Conservation (phyloP, 1,140 invertebrate genomes). For the Pogonognathellus flavescens region DNA sequence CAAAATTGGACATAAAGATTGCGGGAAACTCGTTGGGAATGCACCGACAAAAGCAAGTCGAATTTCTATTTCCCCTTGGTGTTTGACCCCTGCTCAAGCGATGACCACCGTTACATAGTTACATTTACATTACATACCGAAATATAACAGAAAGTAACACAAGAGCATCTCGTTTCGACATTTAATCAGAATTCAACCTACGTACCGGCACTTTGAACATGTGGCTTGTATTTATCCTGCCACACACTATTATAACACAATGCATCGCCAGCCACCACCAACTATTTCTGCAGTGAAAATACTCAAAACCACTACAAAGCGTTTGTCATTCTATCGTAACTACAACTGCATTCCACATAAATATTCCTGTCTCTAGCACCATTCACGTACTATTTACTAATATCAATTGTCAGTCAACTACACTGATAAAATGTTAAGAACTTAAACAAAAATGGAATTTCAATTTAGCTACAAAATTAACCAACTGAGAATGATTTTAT, state of each 20-base stretch:
- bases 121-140: background rate
- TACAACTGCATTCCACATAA: constrained; percentile 41
- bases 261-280: constrained; percentile 16
- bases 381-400: background rate
- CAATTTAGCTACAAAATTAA: too few species aligned
- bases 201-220: constrained; percentile 17
- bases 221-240: constrained; percentile 43
- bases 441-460: too few species aligned
- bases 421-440: too few species aligned
- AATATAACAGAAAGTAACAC: constrained; percentile 21
- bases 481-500: too few species aligned
- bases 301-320: constrained; percentile 26
- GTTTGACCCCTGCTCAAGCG: constrained; percentile 45
- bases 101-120: constrained; percentile 31
- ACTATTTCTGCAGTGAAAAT: constrained; percentile 32
- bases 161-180: constrained; percentile 23
- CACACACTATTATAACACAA: constrained; percentile 12
- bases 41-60: constrained; percentile 51
- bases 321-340: background rate
- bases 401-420: too few species aligned
- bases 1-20: constrained; percentile 59
- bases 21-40: constrained; percentile 53
- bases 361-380: constrained; percentile 17
- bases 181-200: constrained; percentile 7
- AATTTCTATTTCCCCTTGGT: constrained; percentile 51